A percentile compares a stretch with the other conserved stretches of the same genome.
phyloP scores from a whole-genome alignment of 1,140 invertebrate genomes.

The Euura saliciscinereae region DNA sequence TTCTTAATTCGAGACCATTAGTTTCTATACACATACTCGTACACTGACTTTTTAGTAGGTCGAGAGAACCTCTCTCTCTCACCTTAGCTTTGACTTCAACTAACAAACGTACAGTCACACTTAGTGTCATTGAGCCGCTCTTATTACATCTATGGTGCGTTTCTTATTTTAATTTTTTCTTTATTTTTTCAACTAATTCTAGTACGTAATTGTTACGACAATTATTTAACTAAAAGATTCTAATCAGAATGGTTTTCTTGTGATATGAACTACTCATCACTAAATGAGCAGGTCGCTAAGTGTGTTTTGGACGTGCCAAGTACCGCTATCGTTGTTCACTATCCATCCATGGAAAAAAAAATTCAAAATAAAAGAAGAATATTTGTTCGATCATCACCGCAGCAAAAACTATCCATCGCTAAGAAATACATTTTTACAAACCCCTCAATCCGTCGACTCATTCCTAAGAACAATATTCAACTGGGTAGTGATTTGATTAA shows the following conservation, averaged over 20 bases:
- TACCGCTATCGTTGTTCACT: not conserved
- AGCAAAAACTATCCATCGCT: not conserved
- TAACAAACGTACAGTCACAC: conserved; percentile 42
- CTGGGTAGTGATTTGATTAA: not conserved
- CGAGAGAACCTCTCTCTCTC: conserved; percentile 26
- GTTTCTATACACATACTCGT: conserved; percentile 44
- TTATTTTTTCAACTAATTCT: conserved; percentile 18
- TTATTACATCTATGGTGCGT: conserved; percentile 42
- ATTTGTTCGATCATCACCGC: not conserved
- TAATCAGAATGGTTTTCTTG: conserved; percentile 33
- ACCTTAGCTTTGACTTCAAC: conserved; percentile 33
- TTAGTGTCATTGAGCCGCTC: conserved; percentile 55
- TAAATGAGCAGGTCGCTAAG: conserved; percentile 11
- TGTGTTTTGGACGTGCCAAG: not conserved
- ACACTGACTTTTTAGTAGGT: conserved; percentile 33
- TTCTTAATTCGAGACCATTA: conserved; percentile 36
- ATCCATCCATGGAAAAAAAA: too few species aligned
- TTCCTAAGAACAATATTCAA: not conserved
- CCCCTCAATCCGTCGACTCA: not conserved
- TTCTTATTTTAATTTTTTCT: too few species aligned
- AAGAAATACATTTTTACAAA: not conserved
- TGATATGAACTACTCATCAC: conserved; percentile 22
- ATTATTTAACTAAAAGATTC: conserved; percentile 27
- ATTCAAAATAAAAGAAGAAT: not conserved
- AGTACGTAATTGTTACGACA: conserved; percentile 35